These are phyloP conservation scores for Sesamia nonagrioides DNA, from an alignment of 1,140 invertebrate species.

Conservation along the genomic window DNA sequence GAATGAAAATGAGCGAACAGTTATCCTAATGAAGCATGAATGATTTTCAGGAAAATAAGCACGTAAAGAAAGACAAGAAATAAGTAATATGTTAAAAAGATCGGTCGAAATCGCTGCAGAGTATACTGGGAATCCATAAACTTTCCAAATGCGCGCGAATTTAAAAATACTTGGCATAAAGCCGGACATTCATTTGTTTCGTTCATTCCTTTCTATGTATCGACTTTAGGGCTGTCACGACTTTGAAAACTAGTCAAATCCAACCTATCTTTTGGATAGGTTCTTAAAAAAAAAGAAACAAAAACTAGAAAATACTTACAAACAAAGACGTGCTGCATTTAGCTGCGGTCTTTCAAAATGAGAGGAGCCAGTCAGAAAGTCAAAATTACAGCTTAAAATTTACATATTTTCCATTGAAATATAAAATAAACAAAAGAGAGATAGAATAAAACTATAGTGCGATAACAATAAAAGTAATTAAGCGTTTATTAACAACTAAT, in stretches of 20 bases:
- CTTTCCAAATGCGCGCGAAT: conserved; percentile 45
- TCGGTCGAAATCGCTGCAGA: background rate
- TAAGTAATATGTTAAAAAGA: conserved; percentile 30
- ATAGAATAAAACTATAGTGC: background rate
- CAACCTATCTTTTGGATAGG: too few relatives aligned
- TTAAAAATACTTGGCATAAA: conserved; percentile 58
- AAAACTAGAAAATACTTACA: too few relatives aligned
- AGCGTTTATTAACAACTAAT: too few relatives aligned
- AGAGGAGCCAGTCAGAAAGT: too few relatives aligned
- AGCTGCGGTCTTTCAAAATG: too few relatives aligned
- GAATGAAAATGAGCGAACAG: background rate
- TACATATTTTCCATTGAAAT: too few relatives aligned
- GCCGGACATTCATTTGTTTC: conserved; percentile 50
- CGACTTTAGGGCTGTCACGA: conserved; percentile 43
- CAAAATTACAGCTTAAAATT: too few relatives aligned
- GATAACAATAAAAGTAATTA: background rate
- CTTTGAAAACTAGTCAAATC: background rate
- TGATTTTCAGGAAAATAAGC: background rate
- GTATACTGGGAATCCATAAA: conserved; percentile 17
- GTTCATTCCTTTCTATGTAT: conserved; percentile 42
- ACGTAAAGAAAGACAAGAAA: background rate
- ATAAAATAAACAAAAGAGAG: too few relatives aligned
- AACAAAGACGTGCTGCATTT: too few relatives aligned
- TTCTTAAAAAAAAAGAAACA: too few relatives aligned
- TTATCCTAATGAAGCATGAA: background rate